A percentile compares a stretch with the other conserved stretches of the same genome.
Conservation (phyloP, 2,113 vertebrate genomes). For the Thamnaconus septentrionalis region DNA sequence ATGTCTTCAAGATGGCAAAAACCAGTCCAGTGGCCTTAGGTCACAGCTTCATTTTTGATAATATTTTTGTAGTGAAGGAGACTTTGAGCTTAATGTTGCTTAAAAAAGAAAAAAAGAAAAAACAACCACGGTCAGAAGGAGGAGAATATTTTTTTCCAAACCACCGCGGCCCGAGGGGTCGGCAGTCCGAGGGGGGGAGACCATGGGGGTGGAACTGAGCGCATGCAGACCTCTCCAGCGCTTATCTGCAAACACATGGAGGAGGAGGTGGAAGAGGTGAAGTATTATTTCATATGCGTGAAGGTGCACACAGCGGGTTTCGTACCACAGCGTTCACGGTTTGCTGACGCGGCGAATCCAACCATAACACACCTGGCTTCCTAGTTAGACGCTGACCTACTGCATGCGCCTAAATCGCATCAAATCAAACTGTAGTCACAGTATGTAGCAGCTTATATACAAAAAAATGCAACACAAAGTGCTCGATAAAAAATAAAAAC, state of each 20-base stretch:
- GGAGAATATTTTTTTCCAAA: not conserved
- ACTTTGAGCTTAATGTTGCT: no score
- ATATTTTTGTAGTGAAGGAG: no score
- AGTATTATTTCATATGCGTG: conserved; percentile 7
- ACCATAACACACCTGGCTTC: conserved; percentile 50
- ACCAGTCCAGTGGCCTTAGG: no score
- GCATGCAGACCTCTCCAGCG: conserved; percentile 20
- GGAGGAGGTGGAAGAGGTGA: conserved; percentile 7
- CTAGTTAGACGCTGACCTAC: conserved; percentile 5
- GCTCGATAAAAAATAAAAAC: no score
- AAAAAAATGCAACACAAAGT: no score
- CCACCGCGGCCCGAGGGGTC: conserved; percentile 11
- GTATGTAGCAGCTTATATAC: no score
- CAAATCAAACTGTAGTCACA: no score
- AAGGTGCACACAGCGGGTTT: conserved; percentile 21
- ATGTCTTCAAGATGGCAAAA: no score
- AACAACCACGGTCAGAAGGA: no score
- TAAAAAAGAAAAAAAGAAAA: not conserved
- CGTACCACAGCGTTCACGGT: conserved; percentile 22
- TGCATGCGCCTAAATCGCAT: not conserved
- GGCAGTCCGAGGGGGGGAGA: conserved; percentile 6
- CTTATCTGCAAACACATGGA: conserved; percentile 21
- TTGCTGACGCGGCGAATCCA: conserved; percentile 29
- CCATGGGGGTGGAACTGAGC: conserved; percentile 14
- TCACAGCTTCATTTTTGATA: no score